phyloP scores from a whole-genome alignment of 2,113 vertebrate genomes.

The Pluvianellus socialis region DNA sequence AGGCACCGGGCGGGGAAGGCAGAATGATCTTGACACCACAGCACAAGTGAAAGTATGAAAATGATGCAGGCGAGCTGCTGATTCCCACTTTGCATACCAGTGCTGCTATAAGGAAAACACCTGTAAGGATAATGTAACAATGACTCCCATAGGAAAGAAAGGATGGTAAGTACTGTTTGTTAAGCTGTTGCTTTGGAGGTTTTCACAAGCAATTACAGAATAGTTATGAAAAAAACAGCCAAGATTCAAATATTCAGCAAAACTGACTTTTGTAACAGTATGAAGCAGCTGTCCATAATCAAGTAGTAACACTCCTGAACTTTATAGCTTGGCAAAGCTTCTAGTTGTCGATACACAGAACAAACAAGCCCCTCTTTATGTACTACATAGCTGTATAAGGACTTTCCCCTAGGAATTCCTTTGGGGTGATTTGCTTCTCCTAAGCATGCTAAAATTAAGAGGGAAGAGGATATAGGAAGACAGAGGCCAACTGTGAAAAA shows the following conservation, averaged over 20 bases:
- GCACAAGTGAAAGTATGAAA: not conserved
- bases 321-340: slow-evolving; percentile 38
- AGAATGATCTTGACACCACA: not conserved
- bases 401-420: not conserved
- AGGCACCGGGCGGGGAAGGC: not conserved
- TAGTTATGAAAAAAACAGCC: not conserved
- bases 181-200: slow-evolving; percentile 1
- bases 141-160: not conserved
- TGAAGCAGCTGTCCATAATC: slow-evolving; percentile 47
- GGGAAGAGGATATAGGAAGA: slow-evolving; percentile 11
- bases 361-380: slow-evolving; percentile 40
- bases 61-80: not conserved
- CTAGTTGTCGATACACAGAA: not conserved
- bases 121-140: not conserved
- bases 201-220: not conserved
- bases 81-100: not conserved
- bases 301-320: slow-evolving; percentile 23
- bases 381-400: not conserved
- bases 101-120: slow-evolving; percentile 25
- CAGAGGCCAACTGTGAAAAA: slow-evolving; percentile 22
- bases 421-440: slow-evolving; percentile 5
- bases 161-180: not conserved
- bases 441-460: slow-evolving; percentile 3
- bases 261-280: not conserved
- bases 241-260: not conserved